Evolutionary conservation across 53 echinoderm and acorn worm genomes (phyloP), one percentile per base, ranked within the genome.

Genomic region (Mesocentrotus franciscanus): DNA sequence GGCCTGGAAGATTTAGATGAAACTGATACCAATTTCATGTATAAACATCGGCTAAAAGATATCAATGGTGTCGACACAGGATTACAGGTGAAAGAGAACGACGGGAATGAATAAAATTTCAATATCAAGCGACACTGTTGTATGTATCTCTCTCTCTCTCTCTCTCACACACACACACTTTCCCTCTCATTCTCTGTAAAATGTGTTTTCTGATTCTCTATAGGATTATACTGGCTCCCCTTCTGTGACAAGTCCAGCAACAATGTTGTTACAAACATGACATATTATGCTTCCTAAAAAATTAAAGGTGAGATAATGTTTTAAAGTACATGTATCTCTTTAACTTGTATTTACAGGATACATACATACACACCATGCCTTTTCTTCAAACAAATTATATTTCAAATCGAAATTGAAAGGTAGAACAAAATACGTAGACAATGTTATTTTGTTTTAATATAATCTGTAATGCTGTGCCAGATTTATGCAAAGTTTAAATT

Each of bases 1-100:
- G 75, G 75, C n/a, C 58, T 58, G 57, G 15, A n/a, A 58, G 87
- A 91, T 91, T 60, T 81, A 1, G 60, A 49, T 60, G 93, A 93
- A 79, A 93, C 20, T 79, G 93, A 93, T 93, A 93, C 93, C 79
- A 33, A 78, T 93, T 93, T 81, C 93, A 93, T 93, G 93, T 93
- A 93, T 93, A 93, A 93, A 93, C 93, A 93, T 93, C 75, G 93
- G 61, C 81, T 71, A 56, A 92, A 92, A 56, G 62, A 66, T 91
- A 91, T 91, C 91, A 61, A 91, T 91, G 91, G 91, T 91, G 64
- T 91, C 64, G 91, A 29, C 57, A 91, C 39, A 91, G 20, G 39
- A 91, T 91, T 91, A 91, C 91, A 64, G 91, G 66, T 91, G 64
- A 66, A 66, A 64, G 91, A 66, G 9, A 66, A 91, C 33, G 91